Evolutionary conservation across 2,797 vertebrate genomes (phyloP), one percentile per base, ranked within the genome.

Genomic region (Octomys mimax): DNA sequence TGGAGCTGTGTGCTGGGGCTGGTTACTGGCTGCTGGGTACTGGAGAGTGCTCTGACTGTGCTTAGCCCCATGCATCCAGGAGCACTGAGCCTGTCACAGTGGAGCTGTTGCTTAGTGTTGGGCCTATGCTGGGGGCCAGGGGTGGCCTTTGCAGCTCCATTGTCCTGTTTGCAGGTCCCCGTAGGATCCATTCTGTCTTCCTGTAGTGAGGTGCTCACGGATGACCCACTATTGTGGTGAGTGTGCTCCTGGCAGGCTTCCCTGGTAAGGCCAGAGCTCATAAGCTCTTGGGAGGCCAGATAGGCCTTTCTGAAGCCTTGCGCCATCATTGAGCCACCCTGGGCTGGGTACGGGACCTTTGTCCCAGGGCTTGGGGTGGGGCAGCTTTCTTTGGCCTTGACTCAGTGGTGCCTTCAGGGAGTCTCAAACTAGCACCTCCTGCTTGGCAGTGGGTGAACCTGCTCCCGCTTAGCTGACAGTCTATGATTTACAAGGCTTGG

Each of bases 401-500:
- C 88, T 96, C 81, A 61, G 96, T 94, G 96, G 96, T 91, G 97
- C 98, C 97, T 97, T 92, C 95, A 96, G 98, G 98, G 94, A 98
- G 79, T 84, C 94, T 89, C 88, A 98, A 97, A 98, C 98, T 87
- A 33, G 98, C 6, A 94, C 90, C 98, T 98, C 98, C 97, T 98
- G 98, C 98, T 98, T 6, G 5, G 97, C 98, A 98, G 98, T 96
- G 94, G 98, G 90, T 24, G 42, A 88, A 97, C 92, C 88, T 28
- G 87, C 97, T 96, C n/a, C 96, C 57, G 83, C 87, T 93, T 96
- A 91, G 11, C 96, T 82, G 82, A 91, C 96, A 97, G 87, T 96
- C 96, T 96, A 97, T 97, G 98, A 97, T 98, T 99, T 98, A 97
- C 94, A 92, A 95, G 98, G 98, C 97, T 98, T 97, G 96, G 98